Conservation (phyloP, 1,140 invertebrate species). For the Trichogramma pretiosum region DNA sequence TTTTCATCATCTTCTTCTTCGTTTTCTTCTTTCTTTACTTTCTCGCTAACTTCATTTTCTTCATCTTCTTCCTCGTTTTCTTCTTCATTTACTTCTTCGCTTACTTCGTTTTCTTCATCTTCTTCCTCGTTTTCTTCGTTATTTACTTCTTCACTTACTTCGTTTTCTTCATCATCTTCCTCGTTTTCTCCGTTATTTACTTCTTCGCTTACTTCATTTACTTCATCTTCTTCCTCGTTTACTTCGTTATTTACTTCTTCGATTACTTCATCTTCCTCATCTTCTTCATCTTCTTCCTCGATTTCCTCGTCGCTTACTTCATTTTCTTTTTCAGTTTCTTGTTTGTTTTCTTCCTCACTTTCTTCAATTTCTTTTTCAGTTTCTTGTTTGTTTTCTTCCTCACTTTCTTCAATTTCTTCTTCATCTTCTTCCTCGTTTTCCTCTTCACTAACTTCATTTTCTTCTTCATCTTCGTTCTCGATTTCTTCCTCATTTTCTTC, state of each 20-base stretch:
- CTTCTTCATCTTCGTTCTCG: conserved; percentile 6
- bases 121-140: conserved; percentile 1
- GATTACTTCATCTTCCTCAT: background rate
- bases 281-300: conserved; percentile 7
- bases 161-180: conserved; percentile 1
- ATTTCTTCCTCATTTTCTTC: conserved; percentile 1
- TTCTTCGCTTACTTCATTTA: background rate
- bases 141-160: background rate
- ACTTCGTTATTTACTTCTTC: conserved; percentile 10
- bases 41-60: conserved; percentile 3
- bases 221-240: conserved; percentile 3
- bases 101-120: conserved; percentile 7
- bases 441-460: background rate
- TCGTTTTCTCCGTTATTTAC: conserved; percentile 11
- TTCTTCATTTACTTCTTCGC: conserved; percentile 14
- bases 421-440: conserved; percentile 12
- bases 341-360: conserved; percentile 6
- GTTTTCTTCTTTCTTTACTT: conserved; percentile 11
- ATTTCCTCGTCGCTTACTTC: conserved; percentile 6
- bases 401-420: conserved; percentile 13
- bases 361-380: conserved; percentile 12
- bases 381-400: conserved; percentile 9
- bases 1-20: conserved; percentile 7
- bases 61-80: background rate
- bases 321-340: conserved; percentile 9